Conservation (phyloP, 2,113 vertebrate genomes). For the Sphyrna mokarran region DNA sequence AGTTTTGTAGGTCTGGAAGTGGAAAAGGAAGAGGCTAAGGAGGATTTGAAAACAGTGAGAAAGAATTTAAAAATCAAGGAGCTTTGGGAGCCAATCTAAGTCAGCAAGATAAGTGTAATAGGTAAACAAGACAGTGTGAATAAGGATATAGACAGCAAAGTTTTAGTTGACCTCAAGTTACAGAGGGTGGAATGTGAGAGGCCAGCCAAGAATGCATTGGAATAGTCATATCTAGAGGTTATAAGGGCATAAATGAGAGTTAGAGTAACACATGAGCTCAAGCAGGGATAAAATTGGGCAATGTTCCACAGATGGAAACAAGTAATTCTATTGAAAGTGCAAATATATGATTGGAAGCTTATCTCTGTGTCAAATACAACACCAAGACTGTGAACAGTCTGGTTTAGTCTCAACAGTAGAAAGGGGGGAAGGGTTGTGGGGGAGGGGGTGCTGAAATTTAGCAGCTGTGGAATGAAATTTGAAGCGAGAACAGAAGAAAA, state of each 20-base stretch:
- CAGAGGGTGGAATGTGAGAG: not conserved
- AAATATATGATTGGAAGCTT: not conserved
- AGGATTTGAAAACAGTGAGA: too few relatives aligned
- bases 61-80: too few relatives aligned
- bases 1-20: too few relatives aligned
- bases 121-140: not conserved
- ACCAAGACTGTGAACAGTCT: not conserved
- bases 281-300: not conserved
- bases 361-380: not conserved
- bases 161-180: not conserved
- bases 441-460: not conserved
- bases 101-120: not conserved
- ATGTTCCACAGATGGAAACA: not conserved
- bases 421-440: not conserved
- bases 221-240: not conserved
- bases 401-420: not conserved
- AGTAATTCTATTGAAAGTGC: not conserved
- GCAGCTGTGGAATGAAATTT: not conserved
- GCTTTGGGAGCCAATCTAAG: not conserved
- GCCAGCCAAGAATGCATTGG: not conserved
- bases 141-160: not conserved
- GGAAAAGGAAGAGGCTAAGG: too few relatives aligned
- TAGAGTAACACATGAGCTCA: not conserved
- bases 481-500: not conserved
- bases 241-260: not conserved